Evolutionary conservation across 2,888 invertebrate genomes (phyloP).

Genomic region (Epicampocera succincta): DNA sequence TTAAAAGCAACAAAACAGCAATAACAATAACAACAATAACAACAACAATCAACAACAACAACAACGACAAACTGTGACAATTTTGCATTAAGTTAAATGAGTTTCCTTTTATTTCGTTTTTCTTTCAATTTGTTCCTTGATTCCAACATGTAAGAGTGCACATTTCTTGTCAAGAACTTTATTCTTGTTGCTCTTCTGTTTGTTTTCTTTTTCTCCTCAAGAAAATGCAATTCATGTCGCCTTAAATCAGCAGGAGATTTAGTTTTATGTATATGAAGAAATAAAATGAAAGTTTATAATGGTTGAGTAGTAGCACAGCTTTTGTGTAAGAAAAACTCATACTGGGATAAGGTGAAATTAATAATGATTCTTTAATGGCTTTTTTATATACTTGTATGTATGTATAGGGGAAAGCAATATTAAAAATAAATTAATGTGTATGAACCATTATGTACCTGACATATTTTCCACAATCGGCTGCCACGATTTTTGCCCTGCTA

Average conservation of each 20-base stretch:
- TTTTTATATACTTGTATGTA: too few relatives aligned
- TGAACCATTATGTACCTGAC: too few relatives aligned
- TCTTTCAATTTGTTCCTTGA: not conserved
- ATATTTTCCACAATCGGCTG: too few relatives aligned
- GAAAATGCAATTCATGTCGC: slow-evolving; percentile 43
- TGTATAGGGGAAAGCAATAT: too few relatives aligned
- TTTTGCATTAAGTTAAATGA: slow-evolving; percentile 61
- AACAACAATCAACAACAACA: not conserved
- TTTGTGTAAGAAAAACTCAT: not conserved
- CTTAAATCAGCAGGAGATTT: slow-evolving; percentile 32
- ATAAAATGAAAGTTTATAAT: not conserved
- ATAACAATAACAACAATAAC: slow-evolving; percentile 3
- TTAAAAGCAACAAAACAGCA: slow-evolving; percentile 24
- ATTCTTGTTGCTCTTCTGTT: slow-evolving; percentile 16
- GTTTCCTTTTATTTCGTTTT: slow-evolving; percentile 31
- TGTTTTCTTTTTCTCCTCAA: slow-evolving; percentile 5
- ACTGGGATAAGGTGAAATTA: not conserved
- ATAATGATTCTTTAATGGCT: not conserved
- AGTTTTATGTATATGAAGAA: not conserved
- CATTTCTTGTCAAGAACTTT: slow-evolving; percentile 31
- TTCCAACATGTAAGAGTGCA: not conserved
- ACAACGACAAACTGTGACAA: slow-evolving; percentile 27
- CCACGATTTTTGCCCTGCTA: too few relatives aligned
- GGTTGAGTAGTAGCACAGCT: not conserved
- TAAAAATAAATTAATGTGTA: too few relatives aligned